These are phyloP conservation scores for Drosophila mulleri DNA, from an alignment of 2,888 invertebrate species.

Conservation along the genomic window DNA sequence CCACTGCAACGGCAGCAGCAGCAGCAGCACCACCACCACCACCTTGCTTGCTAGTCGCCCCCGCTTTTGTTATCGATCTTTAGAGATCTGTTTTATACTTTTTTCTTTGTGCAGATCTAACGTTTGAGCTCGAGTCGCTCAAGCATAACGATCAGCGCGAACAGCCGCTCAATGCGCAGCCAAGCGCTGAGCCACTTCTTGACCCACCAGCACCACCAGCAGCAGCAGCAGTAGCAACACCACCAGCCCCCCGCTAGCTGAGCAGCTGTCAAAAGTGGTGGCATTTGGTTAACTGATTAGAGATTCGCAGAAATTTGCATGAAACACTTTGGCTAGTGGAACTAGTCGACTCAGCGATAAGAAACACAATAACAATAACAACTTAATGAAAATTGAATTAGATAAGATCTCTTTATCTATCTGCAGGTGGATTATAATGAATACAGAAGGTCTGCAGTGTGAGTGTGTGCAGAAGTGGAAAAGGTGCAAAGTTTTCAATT, in stretches of 20 bases:
- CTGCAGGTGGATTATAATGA: not conserved
- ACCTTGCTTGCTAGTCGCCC: not conserved
- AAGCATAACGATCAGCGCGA: constrained; percentile 24
- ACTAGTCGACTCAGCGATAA: constrained; percentile 1
- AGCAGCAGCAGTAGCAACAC: not conserved
- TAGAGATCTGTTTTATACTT: constrained; percentile 25
- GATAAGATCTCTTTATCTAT: not conserved
- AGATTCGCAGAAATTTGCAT: constrained; percentile 33
- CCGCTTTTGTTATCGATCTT: constrained; percentile 42
- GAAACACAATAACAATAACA: constrained; percentile 16
- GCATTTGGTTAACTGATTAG: constrained; percentile 39
- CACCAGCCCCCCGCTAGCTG: not conserved
- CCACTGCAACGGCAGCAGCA: not conserved
- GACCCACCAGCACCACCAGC: constrained; percentile 43
- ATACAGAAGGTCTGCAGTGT: not conserved
- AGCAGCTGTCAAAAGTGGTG: constrained; percentile 57
- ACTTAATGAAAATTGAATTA: not conserved
- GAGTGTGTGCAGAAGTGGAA: not conserved
- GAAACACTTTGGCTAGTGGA: constrained; percentile 11
- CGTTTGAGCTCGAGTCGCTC: constrained; percentile 22
- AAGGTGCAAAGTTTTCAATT: not conserved
- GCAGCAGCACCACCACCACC: not conserved
- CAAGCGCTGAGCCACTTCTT: constrained; percentile 53
- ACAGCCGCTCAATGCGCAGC: constrained; percentile 44
- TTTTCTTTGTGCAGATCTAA: constrained; percentile 14